Conservation (phyloP, 2,888 invertebrate species). For the Blastobasis adustella region DNA sequence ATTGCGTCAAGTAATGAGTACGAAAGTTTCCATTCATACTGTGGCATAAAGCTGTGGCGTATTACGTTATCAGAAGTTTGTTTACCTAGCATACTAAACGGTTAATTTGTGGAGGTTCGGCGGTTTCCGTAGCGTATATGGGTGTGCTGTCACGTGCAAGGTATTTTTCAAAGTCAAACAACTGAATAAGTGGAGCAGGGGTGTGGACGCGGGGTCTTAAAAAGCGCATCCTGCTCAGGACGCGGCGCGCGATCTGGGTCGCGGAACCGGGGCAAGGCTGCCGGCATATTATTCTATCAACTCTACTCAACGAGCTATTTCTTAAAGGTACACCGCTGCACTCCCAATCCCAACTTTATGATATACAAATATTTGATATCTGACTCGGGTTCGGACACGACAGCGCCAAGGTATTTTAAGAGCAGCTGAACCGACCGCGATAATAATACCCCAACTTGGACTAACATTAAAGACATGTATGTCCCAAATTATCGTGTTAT, state of each 20-base stretch:
- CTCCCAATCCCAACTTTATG: too few species aligned
- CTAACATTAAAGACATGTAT: slow-evolving; percentile 29
- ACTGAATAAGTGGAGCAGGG: background rate
- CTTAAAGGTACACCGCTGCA: too few species aligned
- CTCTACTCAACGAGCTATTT: background rate
- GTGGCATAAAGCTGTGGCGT: too few species aligned
- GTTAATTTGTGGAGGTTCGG: too few species aligned
- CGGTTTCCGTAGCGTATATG: background rate
- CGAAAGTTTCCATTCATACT: too few species aligned
- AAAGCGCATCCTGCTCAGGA: slow-evolving; percentile 57
- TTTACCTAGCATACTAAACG: too few species aligned
- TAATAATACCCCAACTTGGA: slow-evolving; percentile 39
- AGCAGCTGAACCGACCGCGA: background rate
- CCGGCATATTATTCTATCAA: slow-evolving; percentile 67
- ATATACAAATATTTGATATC: background rate
- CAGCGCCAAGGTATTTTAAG: background rate
- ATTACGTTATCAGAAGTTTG: too few species aligned
- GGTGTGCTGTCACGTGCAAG: background rate
- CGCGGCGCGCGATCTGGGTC: slow-evolving; percentile 43
- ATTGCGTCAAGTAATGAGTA: too few species aligned
- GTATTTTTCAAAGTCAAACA: background rate
- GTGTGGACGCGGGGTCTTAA: slow-evolving; percentile 19
- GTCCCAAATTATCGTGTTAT: slow-evolving; percentile 67
- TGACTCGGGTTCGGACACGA: background rate
- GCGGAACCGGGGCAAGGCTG: slow-evolving; percentile 62